A percentile compares a stretch with the other conserved stretches of the same genome.
Conservation (phyloP, 2,113 vertebrate genomes). For the Hemiscyllium ocellatum region DNA sequence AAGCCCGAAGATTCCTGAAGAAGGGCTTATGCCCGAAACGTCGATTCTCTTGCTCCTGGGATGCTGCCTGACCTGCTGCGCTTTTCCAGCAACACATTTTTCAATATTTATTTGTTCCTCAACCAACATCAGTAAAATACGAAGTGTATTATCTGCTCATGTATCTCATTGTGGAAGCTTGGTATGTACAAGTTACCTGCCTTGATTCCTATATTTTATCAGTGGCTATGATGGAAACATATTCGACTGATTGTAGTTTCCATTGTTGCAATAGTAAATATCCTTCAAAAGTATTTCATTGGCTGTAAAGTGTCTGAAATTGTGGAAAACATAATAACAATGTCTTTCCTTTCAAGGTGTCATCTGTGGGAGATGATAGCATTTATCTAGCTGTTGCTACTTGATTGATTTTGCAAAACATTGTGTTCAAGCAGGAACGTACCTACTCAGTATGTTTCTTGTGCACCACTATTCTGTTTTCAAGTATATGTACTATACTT, state of each 20-base stretch:
- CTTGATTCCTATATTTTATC: neutral
- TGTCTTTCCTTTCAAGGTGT: no score
- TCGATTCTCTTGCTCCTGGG: no score
- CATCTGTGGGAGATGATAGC: no score
- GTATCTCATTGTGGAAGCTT: neutral
- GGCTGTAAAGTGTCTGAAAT: neutral
- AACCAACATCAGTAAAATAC: neutral
- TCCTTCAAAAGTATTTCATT: neutral
- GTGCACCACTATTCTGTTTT: neutral
- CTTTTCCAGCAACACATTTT: no score
- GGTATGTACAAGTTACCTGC: neutral
- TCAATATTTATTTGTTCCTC: neutral
- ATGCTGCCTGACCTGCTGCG: no score
- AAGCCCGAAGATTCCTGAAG: no score
- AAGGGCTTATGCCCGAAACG: no score
- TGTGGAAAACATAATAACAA: no score
- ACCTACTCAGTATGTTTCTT: neutral
- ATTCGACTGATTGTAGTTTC: neutral
- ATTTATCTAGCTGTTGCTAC: no score
- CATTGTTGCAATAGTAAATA: neutral
- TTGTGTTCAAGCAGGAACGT: neutral
- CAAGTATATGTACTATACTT: no score
- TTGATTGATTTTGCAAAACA: neutral
- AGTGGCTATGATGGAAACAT: neutral
- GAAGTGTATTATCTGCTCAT: neutral